phyloP scores from a whole-genome alignment of 2,888 invertebrate species.

The Cremastinae sp. region DNA sequence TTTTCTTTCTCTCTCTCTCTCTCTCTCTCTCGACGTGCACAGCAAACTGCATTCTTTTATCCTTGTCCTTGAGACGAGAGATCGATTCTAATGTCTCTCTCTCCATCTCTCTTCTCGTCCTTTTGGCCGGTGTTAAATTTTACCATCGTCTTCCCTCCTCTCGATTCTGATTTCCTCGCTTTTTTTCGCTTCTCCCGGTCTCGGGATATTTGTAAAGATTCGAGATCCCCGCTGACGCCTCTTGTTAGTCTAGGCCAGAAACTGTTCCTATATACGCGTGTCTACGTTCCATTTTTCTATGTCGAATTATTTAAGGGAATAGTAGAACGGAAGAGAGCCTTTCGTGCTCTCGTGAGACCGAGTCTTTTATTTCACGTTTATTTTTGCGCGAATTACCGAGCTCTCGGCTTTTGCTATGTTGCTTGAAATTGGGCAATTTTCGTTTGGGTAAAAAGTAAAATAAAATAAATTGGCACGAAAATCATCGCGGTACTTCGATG shows the following conservation, averaged over 20 bases:
- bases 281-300: not conserved
- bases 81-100: no score
- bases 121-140: no score
- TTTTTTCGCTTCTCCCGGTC: not conserved
- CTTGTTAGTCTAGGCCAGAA: conserved; percentile 29
- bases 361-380: no score
- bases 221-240: conserved; percentile 5
- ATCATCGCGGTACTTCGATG: not conserved
- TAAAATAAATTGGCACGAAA: no score
- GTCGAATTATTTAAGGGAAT: not conserved
- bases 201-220: conserved; percentile 30
- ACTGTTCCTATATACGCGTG: not conserved
- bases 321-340: not conserved
- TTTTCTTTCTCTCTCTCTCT: conserved; percentile 39
- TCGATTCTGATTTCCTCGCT: not conserved
- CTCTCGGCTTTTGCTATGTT: no score
- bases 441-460: no score
- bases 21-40: not conserved
- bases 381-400: no score
- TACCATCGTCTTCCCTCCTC: no score
- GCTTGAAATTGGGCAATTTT: no score
- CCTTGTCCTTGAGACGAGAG: not conserved
- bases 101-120: no score
- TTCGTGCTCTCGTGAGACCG: no score
- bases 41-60: not conserved